A percentile compares a stretch with the other conserved stretches of the same genome.
Evolutionary conservation across 2,888 invertebrate species (phyloP).

Genomic region (Lycaena phlaeas): DNA sequence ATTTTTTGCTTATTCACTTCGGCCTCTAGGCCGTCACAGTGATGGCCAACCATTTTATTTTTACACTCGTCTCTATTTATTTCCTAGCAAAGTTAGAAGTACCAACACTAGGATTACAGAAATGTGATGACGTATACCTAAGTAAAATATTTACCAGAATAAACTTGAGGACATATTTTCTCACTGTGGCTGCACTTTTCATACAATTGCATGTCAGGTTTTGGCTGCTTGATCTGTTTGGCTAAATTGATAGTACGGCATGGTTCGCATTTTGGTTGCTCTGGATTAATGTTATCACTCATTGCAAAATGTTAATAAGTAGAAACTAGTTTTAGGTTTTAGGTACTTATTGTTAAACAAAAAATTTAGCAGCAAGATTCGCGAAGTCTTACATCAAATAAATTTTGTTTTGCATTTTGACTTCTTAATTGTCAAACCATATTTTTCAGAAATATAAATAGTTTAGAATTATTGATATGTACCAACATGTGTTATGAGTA

Average conservation of each 20-base stretch:
- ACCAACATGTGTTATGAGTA: no score
- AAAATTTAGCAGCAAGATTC: no score
- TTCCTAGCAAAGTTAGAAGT: conserved; percentile 1
- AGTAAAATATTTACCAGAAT: background rate
- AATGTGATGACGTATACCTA: background rate
- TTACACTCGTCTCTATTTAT: no score
- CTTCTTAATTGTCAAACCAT: background rate
- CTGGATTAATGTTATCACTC: conserved; percentile 39
- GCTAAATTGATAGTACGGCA: conserved; percentile 62
- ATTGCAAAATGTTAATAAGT: conserved; percentile 23
- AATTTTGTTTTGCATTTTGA: background rate
- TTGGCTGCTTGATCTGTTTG: conserved; percentile 35
- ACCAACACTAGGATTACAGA: background rate
- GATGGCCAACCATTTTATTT: no score
- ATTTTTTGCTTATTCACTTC: no score
- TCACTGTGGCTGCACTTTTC: conserved; percentile 44
- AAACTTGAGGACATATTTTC: conserved; percentile 33
- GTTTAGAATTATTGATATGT: no score
- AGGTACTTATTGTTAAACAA: background rate
- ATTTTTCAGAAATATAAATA: no score
- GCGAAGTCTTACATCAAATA: background rate
- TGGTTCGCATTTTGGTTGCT: conserved; percentile 40
- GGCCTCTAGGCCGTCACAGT: no score
- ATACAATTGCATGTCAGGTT: conserved; percentile 55
- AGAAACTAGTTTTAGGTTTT: no score